Percentiles rank a stretch among this genome's conserved stretches.
Evolutionary conservation across 2,888 invertebrate genomes (phyloP).

Genomic region (Suillia variegata): DNA sequence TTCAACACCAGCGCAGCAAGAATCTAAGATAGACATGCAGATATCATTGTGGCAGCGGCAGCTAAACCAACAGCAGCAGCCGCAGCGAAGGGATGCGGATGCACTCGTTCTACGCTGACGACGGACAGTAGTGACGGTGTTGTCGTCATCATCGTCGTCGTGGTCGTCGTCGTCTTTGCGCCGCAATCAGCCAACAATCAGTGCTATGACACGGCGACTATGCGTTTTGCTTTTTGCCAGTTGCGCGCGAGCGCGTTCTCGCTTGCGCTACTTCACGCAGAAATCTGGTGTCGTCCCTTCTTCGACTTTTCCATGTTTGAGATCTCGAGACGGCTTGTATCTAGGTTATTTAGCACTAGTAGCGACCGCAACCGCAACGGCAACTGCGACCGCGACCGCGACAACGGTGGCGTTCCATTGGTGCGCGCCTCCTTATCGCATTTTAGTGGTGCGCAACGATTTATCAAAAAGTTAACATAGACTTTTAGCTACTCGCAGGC

Average conservation of each 20-base stretch:
- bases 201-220: background rate
- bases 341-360: slow-evolving; percentile 45
- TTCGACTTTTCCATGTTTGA: slow-evolving; percentile 14
- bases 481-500: slow-evolving; percentile 45
- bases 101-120: too few relatives aligned
- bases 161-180: background rate
- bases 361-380: too few relatives aligned
- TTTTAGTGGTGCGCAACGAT: slow-evolving; percentile 58
- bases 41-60: slow-evolving; percentile 51
- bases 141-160: background rate
- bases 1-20: slow-evolving; percentile 21
- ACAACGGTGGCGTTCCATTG: slow-evolving; percentile 27
- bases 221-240: background rate
- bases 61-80: background rate
- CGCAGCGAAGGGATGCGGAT: background rate
- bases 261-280: slow-evolving; percentile 33
- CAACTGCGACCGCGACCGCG: too few relatives aligned
- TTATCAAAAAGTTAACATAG: slow-evolving; percentile 60
- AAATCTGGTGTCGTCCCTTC: slow-evolving; percentile 10
- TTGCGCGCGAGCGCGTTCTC: too few relatives aligned
- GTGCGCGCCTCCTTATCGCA: slow-evolving; percentile 49
- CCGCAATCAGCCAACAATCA: background rate
- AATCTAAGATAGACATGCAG: slow-evolving; percentile 56
- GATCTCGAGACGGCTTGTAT: slow-evolving; percentile 29
- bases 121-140: background rate